phyloP scores from a whole-genome alignment of 2,888 invertebrate species.

The Cerceris rybyensis region DNA sequence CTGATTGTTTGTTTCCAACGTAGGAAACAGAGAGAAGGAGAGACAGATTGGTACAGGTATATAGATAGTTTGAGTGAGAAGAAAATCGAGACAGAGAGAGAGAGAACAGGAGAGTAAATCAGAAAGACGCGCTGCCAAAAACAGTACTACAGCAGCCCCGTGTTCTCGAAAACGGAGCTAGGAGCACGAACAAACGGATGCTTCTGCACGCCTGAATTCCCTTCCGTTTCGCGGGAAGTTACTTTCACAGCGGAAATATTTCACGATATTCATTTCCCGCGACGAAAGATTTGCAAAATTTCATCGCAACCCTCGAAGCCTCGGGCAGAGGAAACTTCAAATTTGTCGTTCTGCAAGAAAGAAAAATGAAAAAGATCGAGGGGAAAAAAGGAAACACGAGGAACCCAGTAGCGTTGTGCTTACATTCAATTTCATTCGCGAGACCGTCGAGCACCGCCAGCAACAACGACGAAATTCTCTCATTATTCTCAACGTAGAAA shows the following conservation, averaged over 20 bases:
- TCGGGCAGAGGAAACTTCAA: not conserved
- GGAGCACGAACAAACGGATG: not conserved
- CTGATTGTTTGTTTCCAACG: conserved; percentile 51
- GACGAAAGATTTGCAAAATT: too few relatives aligned
- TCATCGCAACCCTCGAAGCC: too few relatives aligned
- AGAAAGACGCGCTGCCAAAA: conserved; percentile 27
- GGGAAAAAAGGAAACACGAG: too few relatives aligned
- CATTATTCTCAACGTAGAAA: too few relatives aligned
- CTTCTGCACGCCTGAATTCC: not conserved
- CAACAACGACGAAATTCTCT: too few relatives aligned
- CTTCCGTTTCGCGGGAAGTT: not conserved
- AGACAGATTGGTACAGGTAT: too few relatives aligned
- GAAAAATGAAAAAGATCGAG: too few relatives aligned
- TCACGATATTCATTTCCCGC: too few relatives aligned
- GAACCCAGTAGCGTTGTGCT: too few relatives aligned
- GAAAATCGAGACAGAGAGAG: not conserved
- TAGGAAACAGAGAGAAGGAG: not conserved
- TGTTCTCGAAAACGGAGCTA: not conserved
- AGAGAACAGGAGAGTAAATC: conserved; percentile 37
- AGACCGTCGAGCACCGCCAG: too few relatives aligned
- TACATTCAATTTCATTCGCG: too few relatives aligned
- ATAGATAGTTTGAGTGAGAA: not conserved
- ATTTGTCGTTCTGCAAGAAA: not conserved
- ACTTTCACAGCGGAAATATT: not conserved
- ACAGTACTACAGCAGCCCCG: not conserved